Conservation (phyloP, 2,797 vertebrate genomes). For the Phrynocephalus forsythii region DNA sequence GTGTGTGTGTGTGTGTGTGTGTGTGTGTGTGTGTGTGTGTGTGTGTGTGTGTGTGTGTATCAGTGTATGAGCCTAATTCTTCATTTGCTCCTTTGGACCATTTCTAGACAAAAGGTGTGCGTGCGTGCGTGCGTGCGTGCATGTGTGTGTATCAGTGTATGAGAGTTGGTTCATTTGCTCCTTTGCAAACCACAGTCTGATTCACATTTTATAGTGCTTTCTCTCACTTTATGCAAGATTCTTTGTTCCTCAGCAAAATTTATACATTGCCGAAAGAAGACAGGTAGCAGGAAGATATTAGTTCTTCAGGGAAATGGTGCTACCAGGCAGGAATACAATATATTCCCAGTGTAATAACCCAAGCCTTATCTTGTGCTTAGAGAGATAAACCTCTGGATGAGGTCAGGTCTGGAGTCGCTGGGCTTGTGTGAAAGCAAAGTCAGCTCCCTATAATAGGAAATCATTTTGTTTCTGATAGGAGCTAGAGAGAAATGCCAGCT, state of each 20-base stretch:
- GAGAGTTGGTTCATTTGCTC: neutral
- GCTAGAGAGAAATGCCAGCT: constrained; percentile 36
- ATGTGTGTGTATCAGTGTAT: too few relatives aligned
- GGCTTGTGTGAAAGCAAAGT: constrained; percentile 14
- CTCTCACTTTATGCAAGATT: constrained; percentile 12
- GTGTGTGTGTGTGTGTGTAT: too few relatives aligned
- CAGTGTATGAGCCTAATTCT: too few relatives aligned
- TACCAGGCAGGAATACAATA: constrained; percentile 31
- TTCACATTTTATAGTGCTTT: neutral
- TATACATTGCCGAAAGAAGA: constrained; percentile 32
- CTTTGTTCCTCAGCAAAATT: constrained; percentile 35
- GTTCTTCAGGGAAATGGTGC: constrained; percentile 21
- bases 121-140: too few relatives aligned
- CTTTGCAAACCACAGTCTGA: constrained; percentile 15
- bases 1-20: too few relatives aligned
- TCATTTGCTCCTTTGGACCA: neutral
- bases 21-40: too few relatives aligned
- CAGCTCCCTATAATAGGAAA: constrained; percentile 33
- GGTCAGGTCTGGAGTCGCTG: constrained; percentile 14
- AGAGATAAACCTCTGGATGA: neutral
- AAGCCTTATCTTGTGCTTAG: neutral
- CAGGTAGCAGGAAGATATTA: constrained; percentile 25
- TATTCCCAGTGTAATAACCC: constrained; percentile 30
- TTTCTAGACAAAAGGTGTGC: too few relatives aligned
- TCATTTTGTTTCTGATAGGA: constrained; percentile 24